These are phyloP conservation scores for Stenurella melanura DNA, from an alignment of 2,888 invertebrate species.

Conservation along the genomic window DNA sequence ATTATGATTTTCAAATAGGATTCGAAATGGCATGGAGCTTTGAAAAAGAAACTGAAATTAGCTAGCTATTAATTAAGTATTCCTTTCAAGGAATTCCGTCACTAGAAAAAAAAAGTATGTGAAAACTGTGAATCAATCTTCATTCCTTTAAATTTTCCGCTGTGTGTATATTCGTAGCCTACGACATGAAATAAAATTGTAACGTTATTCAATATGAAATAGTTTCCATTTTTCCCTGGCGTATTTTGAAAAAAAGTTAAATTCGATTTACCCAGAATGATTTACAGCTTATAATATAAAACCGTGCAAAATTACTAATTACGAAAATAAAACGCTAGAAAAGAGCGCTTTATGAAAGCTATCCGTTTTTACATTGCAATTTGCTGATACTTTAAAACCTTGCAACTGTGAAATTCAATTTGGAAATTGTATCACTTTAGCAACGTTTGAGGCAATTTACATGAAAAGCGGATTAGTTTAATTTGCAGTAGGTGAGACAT, in stretches of 20 bases:
- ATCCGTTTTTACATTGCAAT: conserved; percentile 25
- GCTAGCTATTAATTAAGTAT: too few relatives aligned
- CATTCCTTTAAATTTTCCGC: too few relatives aligned
- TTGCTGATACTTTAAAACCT: conserved; percentile 42
- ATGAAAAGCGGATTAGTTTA: conserved; percentile 38
- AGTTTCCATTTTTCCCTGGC: background rate
- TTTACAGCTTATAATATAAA: conserved; percentile 16
- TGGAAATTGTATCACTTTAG: conserved; percentile 37
- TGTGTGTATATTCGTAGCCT: too few relatives aligned
- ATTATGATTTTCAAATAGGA: too few relatives aligned
- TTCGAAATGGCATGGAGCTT: too few relatives aligned
- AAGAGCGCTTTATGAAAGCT: conserved; percentile 14
- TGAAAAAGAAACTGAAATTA: too few relatives aligned
- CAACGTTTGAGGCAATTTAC: conserved; percentile 33
- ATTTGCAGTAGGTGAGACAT: conserved; percentile 35
- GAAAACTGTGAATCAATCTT: too few relatives aligned
- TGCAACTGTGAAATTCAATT: conserved; percentile 44
- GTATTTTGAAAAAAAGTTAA: background rate
- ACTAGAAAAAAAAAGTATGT: too few relatives aligned
- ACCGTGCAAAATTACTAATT: conserved; percentile 22
- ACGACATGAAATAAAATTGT: too few relatives aligned
- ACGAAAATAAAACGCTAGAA: conserved; percentile 19
- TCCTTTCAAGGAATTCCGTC: too few relatives aligned
- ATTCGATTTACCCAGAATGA: conserved; percentile 18
- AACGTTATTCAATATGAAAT: too few relatives aligned